Conservation (phyloP, 1,140 invertebrate genomes). For the Dinoponera quadriceps region DNA sequence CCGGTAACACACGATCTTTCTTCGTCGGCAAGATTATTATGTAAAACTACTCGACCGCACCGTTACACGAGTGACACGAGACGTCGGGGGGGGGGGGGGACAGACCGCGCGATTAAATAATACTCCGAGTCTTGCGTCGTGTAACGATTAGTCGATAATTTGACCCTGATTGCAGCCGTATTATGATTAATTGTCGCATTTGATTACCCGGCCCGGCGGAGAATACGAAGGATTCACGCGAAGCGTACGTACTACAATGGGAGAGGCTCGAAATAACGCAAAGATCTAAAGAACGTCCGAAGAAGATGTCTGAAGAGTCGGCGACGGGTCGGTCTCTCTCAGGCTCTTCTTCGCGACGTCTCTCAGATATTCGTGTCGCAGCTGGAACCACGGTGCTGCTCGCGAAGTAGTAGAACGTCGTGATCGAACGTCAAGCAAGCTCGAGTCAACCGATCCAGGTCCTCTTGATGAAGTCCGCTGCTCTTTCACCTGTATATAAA, state of each 20-base stretch:
- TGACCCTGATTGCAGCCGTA: not conserved
- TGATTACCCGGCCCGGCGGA: not conserved
- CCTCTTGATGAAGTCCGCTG: conserved; percentile 91
- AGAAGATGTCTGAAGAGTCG: not conserved
- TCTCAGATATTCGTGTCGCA: conserved; percentile 11
- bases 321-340: not conserved
- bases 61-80: not conserved
- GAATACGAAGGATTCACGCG: not conserved
- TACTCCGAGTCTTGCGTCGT: not conserved
- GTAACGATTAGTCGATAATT: not conserved
- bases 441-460: conserved; percentile 86
- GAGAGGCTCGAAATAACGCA: conserved; percentile 9
- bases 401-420: conserved; percentile 1
- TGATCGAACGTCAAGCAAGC: not conserved
- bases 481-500: conserved; percentile 86
- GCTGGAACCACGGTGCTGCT: not conserved
- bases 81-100: not conserved
- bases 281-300: not conserved
- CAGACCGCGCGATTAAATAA: conserved; percentile 2
- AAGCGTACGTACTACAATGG: not conserved
- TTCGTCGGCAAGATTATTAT: not conserved
- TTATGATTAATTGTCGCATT: conserved; percentile 8
- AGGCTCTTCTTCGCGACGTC: not conserved
- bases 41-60: not conserved
- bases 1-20: not conserved